Percentiles rank a stretch among this genome's conserved stretches.
These are phyloP conservation scores for Sarcophaga carnaria DNA, from an alignment of 2,888 invertebrate species.

Conservation along the genomic window DNA sequence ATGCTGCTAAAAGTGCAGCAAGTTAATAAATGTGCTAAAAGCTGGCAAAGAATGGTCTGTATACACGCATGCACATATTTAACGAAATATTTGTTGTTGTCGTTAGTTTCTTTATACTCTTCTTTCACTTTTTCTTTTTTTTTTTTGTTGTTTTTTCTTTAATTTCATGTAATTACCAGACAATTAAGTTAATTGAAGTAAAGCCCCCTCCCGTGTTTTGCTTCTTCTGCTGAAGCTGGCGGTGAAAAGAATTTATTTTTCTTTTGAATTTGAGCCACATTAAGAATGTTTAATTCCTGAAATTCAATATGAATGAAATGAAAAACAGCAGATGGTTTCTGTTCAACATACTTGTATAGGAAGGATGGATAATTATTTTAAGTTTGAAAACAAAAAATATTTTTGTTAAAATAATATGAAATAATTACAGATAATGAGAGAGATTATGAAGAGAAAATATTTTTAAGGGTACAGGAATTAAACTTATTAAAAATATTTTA, in stretches of 20 bases:
- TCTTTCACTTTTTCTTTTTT: not conserved
- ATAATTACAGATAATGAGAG: not conserved
- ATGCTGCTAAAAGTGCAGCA: not conserved
- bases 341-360: not conserved
- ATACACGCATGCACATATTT: constrained; percentile 12
- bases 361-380: not conserved
- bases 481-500: not conserved
- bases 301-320: not conserved
- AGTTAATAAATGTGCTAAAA: constrained; percentile 20
- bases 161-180: constrained; percentile 78
- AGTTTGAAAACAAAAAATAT: not conserved
- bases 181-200: constrained; percentile 81
- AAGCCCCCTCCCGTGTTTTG: not conserved
- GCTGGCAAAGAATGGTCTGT: constrained; percentile 14
- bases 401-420: not conserved
- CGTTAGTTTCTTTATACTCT: not conserved
- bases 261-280: too few relatives aligned
- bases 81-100: not conserved
- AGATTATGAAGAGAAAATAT: not conserved
- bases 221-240: not conserved
- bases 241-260: not conserved
- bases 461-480: not conserved
- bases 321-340: not conserved
- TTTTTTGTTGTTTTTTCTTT: constrained; percentile 23
- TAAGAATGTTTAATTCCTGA: not conserved